Conservation (phyloP, 2,888 invertebrate species). For the Orthosia cruda region DNA sequence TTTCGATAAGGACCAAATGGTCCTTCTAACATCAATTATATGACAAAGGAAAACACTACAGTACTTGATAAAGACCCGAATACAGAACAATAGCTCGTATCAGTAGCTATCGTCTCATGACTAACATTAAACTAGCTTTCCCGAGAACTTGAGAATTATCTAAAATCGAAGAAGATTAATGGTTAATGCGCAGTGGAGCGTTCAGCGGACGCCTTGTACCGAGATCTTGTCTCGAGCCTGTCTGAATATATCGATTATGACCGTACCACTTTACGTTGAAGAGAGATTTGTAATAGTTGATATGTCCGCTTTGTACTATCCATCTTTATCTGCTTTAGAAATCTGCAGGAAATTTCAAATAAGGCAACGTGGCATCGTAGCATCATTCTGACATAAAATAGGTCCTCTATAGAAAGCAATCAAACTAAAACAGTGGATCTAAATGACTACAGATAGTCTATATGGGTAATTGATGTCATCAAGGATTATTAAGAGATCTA, state of each 20-base stretch:
- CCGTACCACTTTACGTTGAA: slow-evolving; percentile 67
- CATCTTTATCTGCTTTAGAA: slow-evolving; percentile 63
- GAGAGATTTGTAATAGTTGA: slow-evolving; percentile 65
- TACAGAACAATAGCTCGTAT: slow-evolving; percentile 68
- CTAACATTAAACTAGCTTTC: slow-evolving; percentile 77
- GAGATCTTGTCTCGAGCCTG: slow-evolving; percentile 73
- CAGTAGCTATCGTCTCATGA: slow-evolving; percentile 64
- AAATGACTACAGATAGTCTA: slow-evolving; percentile 14
- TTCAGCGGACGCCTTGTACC: slow-evolving; percentile 62
- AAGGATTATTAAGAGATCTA: slow-evolving; percentile 19
- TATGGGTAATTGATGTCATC: slow-evolving; percentile 37
- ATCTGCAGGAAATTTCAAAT: slow-evolving; percentile 62
- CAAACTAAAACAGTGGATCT: slow-evolving; percentile 10
- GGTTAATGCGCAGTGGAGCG: slow-evolving; percentile 72
- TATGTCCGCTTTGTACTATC: slow-evolving; percentile 61
- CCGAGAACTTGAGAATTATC: slow-evolving; percentile 77
- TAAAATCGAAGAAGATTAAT: slow-evolving; percentile 83
- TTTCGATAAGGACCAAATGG: slow-evolving; percentile 50
- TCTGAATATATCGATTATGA: slow-evolving; percentile 73
- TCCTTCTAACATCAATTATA: slow-evolving; percentile 54
- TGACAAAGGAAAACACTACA: slow-evolving; percentile 54
- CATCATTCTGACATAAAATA: slow-evolving; percentile 14
- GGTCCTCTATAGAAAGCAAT: slow-evolving; percentile 18
- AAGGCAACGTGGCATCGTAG: slow-evolving; percentile 44
- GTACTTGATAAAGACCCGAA: slow-evolving; percentile 41